Evolutionary conservation across 2,797 vertebrate species (phyloP).

Genomic region (Rhynchonycteris naso): DNA sequence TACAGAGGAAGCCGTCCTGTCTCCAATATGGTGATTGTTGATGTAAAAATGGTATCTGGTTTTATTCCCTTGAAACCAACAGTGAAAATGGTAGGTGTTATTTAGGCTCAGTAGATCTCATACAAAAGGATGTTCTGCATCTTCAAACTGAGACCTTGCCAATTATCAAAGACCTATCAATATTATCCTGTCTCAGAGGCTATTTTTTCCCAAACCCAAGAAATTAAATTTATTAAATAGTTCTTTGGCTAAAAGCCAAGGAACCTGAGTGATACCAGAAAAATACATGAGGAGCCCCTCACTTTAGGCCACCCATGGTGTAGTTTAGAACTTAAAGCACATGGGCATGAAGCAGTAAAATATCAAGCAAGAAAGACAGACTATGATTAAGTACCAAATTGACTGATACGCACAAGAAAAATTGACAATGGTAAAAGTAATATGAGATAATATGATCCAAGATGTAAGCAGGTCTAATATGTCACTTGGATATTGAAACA

Average conservation of each 20-base stretch:
- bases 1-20: constrained; percentile 70
- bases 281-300: background rate
- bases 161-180: background rate
- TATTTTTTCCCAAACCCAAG: background rate
- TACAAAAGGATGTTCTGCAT: background rate
- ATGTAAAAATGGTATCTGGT: constrained; percentile 83
- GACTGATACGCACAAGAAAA: background rate
- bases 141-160: background rate
- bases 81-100: constrained; percentile 68
- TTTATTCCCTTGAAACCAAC: constrained; percentile 73
- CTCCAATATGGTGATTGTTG: constrained; percentile 82
- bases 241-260: background rate
- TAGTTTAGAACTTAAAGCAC: background rate
- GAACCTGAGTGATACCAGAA: background rate
- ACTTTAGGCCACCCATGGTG: background rate
- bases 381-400: background rate
- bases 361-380: background rate
- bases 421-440: background rate
- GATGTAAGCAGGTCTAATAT: background rate
- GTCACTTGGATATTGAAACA: background rate
- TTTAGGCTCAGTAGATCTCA: background rate
- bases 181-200: background rate
- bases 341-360: background rate
- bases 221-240: background rate
- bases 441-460: background rate